Evolutionary conservation across 2,888 invertebrate species (phyloP).

Genomic region (Drosophila falleni): DNA sequence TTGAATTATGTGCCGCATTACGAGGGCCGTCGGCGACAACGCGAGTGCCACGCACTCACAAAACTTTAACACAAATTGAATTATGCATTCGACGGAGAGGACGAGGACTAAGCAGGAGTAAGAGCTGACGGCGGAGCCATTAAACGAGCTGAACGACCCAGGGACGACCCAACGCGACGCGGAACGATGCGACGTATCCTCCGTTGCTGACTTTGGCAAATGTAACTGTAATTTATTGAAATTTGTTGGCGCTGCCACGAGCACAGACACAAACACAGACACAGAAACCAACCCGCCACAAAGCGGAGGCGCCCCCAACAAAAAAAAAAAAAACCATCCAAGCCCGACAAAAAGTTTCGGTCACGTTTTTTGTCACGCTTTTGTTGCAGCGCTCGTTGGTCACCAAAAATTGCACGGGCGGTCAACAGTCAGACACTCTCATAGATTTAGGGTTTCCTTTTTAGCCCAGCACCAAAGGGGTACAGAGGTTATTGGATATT

Average conservation of each 20-base stretch:
- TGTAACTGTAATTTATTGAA: constrained; percentile 80
- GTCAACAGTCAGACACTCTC: constrained; percentile 65
- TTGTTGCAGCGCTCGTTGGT: constrained; percentile 51
- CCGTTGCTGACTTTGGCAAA: constrained; percentile 68
- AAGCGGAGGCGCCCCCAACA: constrained; percentile 38
- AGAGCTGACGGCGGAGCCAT: constrained; percentile 45
- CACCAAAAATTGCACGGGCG: constrained; percentile 64
- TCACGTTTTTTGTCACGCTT: constrained; percentile 74
- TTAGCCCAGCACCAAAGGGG: neutral
- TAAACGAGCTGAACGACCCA: constrained; percentile 52
- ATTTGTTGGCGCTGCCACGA: constrained; percentile 69
- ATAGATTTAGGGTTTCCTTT: constrained; percentile 40
- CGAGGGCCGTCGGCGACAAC: constrained; percentile 44
- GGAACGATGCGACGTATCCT: constrained; percentile 9
- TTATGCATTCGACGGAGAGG: constrained; percentile 62
- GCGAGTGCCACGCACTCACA: constrained; percentile 65
- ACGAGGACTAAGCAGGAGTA: neutral
- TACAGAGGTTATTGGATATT: neutral
- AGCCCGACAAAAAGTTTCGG: constrained; percentile 60
- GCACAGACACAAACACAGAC: constrained; percentile 58
- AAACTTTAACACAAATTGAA: constrained; percentile 77
- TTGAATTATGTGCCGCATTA: constrained; percentile 77
- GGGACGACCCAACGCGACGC: constrained; percentile 15
- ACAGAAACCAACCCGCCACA: constrained; percentile 64
- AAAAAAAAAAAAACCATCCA: constrained; percentile 10